These are phyloP conservation scores for Pygoscelis antarcticus DNA, from an alignment of 2,113 vertebrate species.

Conservation along the genomic window DNA sequence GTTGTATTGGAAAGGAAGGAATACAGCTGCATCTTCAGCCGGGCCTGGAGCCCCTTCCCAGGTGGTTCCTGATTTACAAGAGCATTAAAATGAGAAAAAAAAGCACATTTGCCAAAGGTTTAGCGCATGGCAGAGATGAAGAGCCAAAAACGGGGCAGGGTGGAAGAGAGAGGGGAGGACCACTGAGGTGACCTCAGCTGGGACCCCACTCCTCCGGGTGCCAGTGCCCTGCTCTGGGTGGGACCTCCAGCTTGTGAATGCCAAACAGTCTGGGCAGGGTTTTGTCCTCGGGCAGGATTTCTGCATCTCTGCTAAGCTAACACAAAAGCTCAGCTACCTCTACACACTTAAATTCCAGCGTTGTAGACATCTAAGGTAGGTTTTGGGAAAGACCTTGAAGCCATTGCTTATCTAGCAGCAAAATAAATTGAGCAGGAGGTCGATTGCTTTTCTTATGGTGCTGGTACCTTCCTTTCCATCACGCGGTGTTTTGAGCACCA, in stretches of 20 bases:
- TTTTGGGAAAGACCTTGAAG: neutral
- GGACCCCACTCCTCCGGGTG: neutral
- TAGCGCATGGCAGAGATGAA: neutral
- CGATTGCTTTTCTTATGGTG: neutral
- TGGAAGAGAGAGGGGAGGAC: neutral
- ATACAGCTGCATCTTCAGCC: neutral
- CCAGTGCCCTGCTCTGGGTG: neutral
- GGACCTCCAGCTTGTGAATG: fast-evolving
- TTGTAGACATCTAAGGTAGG: neutral
- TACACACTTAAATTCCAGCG: fast-evolving
- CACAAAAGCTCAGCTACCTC: neutral
- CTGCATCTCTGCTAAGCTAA: neutral
- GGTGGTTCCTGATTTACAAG: neutral
- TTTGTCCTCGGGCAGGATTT: neutral
- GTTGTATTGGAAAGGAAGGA: neutral
- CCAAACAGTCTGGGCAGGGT: neutral
- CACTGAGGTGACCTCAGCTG: neutral
- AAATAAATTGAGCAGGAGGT: neutral
- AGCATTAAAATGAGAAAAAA: neutral
- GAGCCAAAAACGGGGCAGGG: neutral
- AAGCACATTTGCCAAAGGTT: neutral
- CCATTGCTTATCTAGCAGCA: neutral
- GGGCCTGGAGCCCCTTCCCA: neutral
- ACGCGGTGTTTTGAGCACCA: fast-evolving
- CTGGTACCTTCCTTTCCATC: neutral